Evolutionary conservation across 2,113 vertebrate species (phyloP).

Genomic region (Entomyzon cyanotis): DNA sequence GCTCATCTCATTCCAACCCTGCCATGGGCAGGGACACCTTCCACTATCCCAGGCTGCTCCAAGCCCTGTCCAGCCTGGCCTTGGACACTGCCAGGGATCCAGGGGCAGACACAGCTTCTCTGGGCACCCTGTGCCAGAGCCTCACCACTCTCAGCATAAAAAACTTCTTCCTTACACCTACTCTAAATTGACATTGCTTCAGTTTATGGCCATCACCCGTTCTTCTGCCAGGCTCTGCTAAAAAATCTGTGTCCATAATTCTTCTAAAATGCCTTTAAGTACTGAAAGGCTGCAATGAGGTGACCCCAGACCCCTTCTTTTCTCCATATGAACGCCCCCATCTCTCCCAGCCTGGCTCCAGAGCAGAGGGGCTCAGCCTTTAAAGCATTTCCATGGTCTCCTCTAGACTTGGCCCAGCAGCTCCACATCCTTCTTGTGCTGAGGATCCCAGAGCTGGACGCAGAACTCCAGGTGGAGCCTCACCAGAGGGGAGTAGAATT

Average conservation of each 20-base stretch:
- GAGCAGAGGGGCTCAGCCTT: background rate
- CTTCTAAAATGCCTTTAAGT: background rate
- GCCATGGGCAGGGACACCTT: background rate
- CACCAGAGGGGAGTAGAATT: background rate
- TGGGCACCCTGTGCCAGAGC: background rate
- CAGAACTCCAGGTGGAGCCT: background rate
- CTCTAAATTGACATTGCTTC: background rate
- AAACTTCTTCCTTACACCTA: background rate
- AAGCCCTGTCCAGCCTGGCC: accelerated
- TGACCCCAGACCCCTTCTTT: background rate
- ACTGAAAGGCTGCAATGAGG: background rate
- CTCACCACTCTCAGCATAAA: background rate
- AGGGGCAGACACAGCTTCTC: background rate
- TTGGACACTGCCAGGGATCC: background rate
- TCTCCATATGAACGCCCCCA: background rate
- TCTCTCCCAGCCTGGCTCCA: background rate
- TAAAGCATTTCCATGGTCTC: background rate
- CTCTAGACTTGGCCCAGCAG: background rate
- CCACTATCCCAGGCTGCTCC: accelerated
- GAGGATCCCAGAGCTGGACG: background rate
- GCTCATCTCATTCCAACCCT: background rate
- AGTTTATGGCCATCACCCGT: background rate
- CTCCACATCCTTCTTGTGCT: background rate
- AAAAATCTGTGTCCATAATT: background rate
- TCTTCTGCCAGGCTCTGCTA: background rate